Percentiles rank a stretch among this genome's conserved stretches.
These are phyloP conservation scores for Pungitius pungitius DNA, from an alignment of 2,113 vertebrate genomes.

Conservation along the genomic window DNA sequence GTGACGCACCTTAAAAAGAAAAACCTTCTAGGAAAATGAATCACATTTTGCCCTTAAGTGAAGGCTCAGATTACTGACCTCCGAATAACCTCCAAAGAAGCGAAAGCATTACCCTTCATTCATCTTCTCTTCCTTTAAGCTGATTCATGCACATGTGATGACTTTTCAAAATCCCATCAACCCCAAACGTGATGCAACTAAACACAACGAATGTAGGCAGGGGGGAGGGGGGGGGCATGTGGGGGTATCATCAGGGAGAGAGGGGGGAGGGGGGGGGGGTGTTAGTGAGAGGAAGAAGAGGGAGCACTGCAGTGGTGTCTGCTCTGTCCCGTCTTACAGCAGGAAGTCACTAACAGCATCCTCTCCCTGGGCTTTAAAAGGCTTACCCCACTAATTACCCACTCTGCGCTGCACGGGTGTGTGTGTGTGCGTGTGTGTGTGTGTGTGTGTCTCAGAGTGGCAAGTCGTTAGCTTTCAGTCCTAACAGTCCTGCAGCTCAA, in stretches of 20 bases:
- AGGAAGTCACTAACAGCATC: constrained; percentile 72
- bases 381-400: constrained; percentile 46
- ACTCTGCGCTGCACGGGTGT: constrained; percentile 1
- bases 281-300: background rate
- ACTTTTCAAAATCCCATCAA: background rate
- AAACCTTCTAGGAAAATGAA: constrained; percentile 27
- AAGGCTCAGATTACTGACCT: constrained; percentile 21
- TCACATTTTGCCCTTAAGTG: constrained; percentile 1
- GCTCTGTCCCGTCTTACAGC: constrained; percentile 36
- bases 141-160: background rate
- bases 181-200: background rate
- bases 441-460: constrained; percentile 11
- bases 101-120: background rate
- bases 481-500: constrained; percentile 28
- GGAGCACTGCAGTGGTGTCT: constrained; percentile 27
- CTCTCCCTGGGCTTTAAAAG: constrained; percentile 59
- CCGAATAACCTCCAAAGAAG: constrained; percentile 17
- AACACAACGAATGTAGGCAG: too few relatives aligned
- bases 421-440: constrained; percentile 15
- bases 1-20: background rate
- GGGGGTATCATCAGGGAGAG: too few relatives aligned
- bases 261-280: background rate
- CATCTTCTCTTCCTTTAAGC: background rate
- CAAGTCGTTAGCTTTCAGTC: constrained; percentile 34
- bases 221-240: too few relatives aligned